Evolutionary conservation across 2,113 vertebrate genomes (phyloP).

Genomic region (Stigmatopora argus): DNA sequence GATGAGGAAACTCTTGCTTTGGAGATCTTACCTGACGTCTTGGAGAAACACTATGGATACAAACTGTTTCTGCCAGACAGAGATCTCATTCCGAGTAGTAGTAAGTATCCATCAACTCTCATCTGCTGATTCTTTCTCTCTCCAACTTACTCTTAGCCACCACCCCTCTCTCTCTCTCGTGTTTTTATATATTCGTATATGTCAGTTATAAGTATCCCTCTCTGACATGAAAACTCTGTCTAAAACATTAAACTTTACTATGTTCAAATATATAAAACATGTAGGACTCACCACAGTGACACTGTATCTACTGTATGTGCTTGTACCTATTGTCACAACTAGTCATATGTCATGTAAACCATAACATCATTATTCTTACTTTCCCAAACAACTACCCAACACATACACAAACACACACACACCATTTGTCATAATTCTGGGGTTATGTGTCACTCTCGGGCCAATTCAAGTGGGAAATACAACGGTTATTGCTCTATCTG

Average conservation of each 20-base stretch:
- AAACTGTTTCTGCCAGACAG: constrained; percentile 96
- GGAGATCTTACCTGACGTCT: constrained; percentile 94
- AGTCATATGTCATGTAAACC: not conserved
- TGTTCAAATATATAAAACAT: constrained; percentile 45
- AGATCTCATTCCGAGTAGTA: constrained; percentile 97
- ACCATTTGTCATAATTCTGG: constrained; percentile 19
- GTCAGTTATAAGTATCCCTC: too few species aligned
- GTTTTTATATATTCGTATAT: too few species aligned
- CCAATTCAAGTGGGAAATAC: constrained; percentile 18
- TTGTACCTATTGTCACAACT: constrained; percentile 12
- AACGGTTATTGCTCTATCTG: constrained; percentile 25
- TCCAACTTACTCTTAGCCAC: too few species aligned
- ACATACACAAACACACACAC: not conserved
- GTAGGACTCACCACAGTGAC: constrained; percentile 8
- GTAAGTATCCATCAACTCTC: constrained; percentile 74
- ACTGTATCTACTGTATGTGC: constrained; percentile 4
- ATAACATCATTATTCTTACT: not conserved
- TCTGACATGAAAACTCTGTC: too few species aligned
- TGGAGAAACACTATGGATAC: constrained; percentile 98
- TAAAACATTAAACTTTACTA: constrained; percentile 11
- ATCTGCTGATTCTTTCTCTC: not conserved
- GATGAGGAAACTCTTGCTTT: constrained; percentile 96
- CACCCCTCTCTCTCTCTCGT: not conserved
- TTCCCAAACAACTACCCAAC: not conserved
- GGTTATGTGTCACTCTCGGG: constrained; percentile 18